Base-by-base conservation (phyloP, 2,113 vertebrate species). In the Vireo altiloquus region DNA sequence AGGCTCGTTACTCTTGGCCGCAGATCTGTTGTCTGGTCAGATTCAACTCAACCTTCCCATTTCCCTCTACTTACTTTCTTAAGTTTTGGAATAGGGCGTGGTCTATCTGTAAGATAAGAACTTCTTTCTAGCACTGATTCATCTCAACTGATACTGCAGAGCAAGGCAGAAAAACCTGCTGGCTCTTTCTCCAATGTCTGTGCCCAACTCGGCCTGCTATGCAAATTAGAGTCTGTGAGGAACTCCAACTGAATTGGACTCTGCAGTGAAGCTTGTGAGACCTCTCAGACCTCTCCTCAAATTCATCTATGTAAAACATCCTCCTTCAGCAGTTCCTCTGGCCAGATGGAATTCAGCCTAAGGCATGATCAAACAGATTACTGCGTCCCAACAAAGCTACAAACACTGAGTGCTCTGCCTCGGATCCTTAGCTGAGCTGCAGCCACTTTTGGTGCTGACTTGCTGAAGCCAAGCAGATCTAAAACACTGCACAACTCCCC, bases 381-480 rank as follows among this genome's bases (percentile, higher is more conserved):
- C 46, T 82, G 72, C 65, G 8, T 22, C 74, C 61, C 52, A 56
- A 71, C 69, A 95, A 92, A 91, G 49, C 49, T 72, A 46, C 53
- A 33, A 57, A 47, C 74, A 11, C 21, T 0, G 1, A 69, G 59
- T 37, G 46, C 61, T 74, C 65, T 82, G 77, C 85, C 84, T 89
- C 70, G 65, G 77, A 89, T 53, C 53, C 74, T 68, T 40, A 82
- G 78, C 53, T 82, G 89, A 92, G 89, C 57, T 82, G 59, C 66
- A 85, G 81, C 83, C 89, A 54, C 79, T 92, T 94, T 88, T 15
- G 6, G 66, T 66, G 52, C 68, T 74, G 50, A 69, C 68, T 92
- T 89, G 76, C 33, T 70, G 76, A 92, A 93, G 80, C 72, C 89
- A 80, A 81, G 86, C 72, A 93, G 82, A 94, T 47, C 71, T 77